A percentile compares a stretch with the other conserved stretches of the same genome.
Evolutionary conservation across 2,888 invertebrate species (phyloP).

Genomic region (Stenurella melanura): DNA sequence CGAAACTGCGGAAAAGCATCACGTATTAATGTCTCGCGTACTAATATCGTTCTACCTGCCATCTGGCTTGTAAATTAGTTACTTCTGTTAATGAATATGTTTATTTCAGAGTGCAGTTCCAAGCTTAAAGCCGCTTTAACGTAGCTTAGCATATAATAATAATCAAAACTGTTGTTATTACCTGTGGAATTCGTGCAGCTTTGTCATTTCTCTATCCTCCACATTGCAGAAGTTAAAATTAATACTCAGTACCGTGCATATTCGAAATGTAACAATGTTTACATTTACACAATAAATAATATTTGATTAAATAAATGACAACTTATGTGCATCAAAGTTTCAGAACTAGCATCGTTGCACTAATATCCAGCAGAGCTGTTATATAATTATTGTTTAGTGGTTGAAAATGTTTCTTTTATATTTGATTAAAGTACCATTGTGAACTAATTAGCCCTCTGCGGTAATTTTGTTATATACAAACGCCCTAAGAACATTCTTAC

Average conservation of each 20-base stretch:
- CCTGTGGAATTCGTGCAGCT: conserved; percentile 22
- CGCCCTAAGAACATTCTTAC: no score
- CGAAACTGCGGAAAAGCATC: conserved; percentile 51
- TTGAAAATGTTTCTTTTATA: no score
- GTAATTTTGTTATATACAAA: no score
- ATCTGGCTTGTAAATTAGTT: conserved; percentile 59
- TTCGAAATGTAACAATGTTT: neutral
- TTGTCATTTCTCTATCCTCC: neutral
- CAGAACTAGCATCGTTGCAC: no score
- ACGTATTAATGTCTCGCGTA: conserved; percentile 10
- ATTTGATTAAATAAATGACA: no score
- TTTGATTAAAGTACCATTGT: no score
- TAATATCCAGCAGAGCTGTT: no score
- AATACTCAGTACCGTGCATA: neutral
- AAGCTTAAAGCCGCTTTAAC: conserved; percentile 49
- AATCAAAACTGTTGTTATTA: conserved; percentile 32
- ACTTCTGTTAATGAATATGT: conserved; percentile 61
- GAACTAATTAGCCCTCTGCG: no score
- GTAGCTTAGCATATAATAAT: conserved; percentile 35
- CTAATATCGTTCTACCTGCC: conserved; percentile 35
- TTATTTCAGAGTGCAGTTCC: conserved; percentile 56
- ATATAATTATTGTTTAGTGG: no score
- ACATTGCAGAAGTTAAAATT: neutral
- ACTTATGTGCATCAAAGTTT: no score
- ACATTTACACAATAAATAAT: no score